Conservation (phyloP, 1,140 invertebrate genomes). For the Aphis gossypii region DNA sequence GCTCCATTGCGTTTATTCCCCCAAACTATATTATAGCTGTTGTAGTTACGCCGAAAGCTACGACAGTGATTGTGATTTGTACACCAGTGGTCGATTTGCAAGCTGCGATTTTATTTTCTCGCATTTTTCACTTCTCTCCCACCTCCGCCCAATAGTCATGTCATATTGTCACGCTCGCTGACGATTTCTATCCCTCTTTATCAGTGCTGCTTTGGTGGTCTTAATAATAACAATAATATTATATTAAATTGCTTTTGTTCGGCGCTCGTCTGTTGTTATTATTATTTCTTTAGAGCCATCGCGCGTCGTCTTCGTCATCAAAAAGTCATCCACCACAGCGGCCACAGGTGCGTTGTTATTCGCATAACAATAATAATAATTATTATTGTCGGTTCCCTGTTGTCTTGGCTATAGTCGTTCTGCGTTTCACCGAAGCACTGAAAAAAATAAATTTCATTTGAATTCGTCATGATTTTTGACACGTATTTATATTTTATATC, state of each 20-base stretch:
- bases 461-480: background rate
- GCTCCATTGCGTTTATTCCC: background rate
- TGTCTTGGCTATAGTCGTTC: background rate
- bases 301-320: background rate
- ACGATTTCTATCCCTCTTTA: background rate
- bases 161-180: background rate
- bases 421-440: background rate
- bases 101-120: background rate
- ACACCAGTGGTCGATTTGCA: background rate
- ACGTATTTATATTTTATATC: background rate
- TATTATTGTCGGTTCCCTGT: background rate
- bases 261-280: background rate
- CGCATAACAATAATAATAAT: background rate
- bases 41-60: background rate
- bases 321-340: background rate
- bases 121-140: background rate
- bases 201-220: background rate
- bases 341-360: conserved; percentile 27
- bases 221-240: background rate
- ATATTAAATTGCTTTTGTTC: background rate
- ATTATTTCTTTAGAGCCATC: background rate
- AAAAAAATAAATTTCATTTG: background rate
- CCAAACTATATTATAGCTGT: background rate
- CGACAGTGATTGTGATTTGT: background rate
- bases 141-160: background rate